Conservation (phyloP, 1,140 invertebrate species). For the Belonocnema kinseyi region DNA sequence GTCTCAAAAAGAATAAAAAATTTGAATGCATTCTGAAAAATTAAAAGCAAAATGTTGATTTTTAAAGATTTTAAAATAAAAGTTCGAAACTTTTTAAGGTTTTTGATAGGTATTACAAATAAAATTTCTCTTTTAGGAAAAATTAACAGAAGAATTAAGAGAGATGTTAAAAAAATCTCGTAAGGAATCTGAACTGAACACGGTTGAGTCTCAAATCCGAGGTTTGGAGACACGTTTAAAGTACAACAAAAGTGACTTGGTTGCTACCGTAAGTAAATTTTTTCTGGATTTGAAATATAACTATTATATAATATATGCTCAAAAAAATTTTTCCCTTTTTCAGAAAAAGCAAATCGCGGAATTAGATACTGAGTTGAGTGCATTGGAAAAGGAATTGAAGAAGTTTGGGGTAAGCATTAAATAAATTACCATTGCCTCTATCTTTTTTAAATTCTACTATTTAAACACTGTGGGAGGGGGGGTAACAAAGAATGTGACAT, state of each 20-base stretch:
- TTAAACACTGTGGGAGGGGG: no score
- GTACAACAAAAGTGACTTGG: slow-evolving; percentile 93
- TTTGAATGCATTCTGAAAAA: no score
- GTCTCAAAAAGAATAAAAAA: no score
- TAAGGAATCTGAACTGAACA: slow-evolving; percentile 98
- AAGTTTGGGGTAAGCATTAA: slow-evolving; percentile 82
- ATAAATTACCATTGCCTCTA: not conserved
- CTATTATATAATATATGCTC: no score
- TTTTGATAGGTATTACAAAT: slow-evolving; percentile 7
- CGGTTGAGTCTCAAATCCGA: slow-evolving; percentile 96
- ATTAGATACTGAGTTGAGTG: slow-evolving; percentile 83
- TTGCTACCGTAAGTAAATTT: slow-evolving; percentile 81
- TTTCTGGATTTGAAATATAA: not conserved
- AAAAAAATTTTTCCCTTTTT: slow-evolving; percentile 58
- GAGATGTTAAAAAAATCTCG: slow-evolving; percentile 97
- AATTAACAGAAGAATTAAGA: slow-evolving; percentile 89
- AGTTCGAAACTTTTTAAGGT: no score
- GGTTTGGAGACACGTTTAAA: slow-evolving; percentile 97
- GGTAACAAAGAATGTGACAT: no score
- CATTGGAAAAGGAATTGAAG: slow-evolving; percentile 84
- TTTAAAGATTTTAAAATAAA: no score
- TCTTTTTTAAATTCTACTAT: no score
- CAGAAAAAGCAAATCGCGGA: slow-evolving; percentile 86
- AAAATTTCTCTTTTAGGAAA: slow-evolving; percentile 77
- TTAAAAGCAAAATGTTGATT: no score